Evolutionary conservation across 2,113 vertebrate genomes (phyloP).

Genomic region (Jacana jacana): DNA sequence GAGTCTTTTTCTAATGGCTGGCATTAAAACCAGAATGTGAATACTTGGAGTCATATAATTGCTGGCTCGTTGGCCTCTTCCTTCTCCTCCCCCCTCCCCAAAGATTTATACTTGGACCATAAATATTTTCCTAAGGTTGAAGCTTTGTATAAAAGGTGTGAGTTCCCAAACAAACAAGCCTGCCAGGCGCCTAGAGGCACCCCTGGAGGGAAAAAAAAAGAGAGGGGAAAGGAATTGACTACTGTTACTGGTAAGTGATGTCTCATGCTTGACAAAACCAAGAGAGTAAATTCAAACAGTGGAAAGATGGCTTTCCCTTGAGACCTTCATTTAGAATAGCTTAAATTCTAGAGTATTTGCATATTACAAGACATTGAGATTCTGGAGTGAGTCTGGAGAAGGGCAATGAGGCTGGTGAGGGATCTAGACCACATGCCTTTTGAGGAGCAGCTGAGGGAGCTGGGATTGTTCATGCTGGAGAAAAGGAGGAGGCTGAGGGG

Average conservation of each 20-base stretch:
- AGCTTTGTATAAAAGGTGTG: neutral
- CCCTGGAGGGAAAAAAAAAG: too few species aligned
- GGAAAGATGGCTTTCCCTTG: neutral
- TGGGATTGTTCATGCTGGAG: neutral
- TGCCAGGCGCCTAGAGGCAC: too few species aligned
- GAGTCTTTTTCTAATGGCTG: neutral
- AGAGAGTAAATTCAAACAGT: neutral
- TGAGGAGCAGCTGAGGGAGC: neutral
- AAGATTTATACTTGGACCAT: neutral
- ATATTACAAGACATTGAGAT: neutral
- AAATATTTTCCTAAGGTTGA: neutral
- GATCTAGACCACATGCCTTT: neutral
- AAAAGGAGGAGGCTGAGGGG: neutral
- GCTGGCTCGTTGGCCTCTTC: neutral
- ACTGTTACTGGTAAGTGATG: neutral
- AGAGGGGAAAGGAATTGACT: neutral
- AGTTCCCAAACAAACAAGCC: neutral
- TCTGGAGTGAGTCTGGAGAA: neutral
- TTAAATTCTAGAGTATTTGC: neutral
- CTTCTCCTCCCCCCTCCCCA: fast-evolving
- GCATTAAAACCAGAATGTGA: neutral
- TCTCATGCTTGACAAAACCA: neutral
- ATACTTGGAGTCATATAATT: neutral
- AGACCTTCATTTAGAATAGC: neutral
- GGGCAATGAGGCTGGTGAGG: neutral